Evolutionary conservation across 2,797 vertebrate species (phyloP), one percentile per base, ranked within the genome.

Genomic region (Miichthys miiuy): DNA sequence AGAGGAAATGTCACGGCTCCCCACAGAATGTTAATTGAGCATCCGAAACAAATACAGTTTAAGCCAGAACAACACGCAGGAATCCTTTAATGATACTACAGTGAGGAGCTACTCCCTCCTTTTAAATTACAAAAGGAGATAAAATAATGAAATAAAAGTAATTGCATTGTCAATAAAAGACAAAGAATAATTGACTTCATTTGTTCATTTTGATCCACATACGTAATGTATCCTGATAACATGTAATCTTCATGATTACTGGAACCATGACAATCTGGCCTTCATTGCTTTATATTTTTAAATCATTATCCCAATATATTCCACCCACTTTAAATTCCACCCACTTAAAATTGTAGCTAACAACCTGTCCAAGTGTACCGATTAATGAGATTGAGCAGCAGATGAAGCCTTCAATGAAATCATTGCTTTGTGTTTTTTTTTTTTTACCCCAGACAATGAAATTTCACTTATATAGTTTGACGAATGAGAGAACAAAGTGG

Each of bases 1-100:
- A 57, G 67, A 82, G 83, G 83, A 92, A 91, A 90, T 79, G 84
- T 87, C 80, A 79, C 47, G 1, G 61, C 60, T 79, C 70, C 73
- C 82, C 67, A n/a, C 68, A 75, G 73, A 79, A 80, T 87, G 75
- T 61, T 82, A 79, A 89, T 73, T 20, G 10, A 85, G 63, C 68
- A 52, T 85, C 73, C 69, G 58, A 86, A 84, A 78, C 67, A 88
- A 84, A 83, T 50, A 75, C 25, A 23, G 3, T 23, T 2, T 21
- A 30, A 80, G 81, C 75, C 82, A 64, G 52, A 80, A 72, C 63
- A 81, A 81, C 62, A 75, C 56, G 18, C 67, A 84, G 42, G 71
- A 83, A 77, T 76, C 77, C 12, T 56, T 57, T 78, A 77, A 84
- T 55, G 47, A 71, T 42, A 34, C 34, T 38, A n/a, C 5, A 48